Evolutionary conservation across 2,888 invertebrate species (phyloP), one percentile per base, ranked within the genome.

Genomic region (Drosophila subsilvestris): DNA sequence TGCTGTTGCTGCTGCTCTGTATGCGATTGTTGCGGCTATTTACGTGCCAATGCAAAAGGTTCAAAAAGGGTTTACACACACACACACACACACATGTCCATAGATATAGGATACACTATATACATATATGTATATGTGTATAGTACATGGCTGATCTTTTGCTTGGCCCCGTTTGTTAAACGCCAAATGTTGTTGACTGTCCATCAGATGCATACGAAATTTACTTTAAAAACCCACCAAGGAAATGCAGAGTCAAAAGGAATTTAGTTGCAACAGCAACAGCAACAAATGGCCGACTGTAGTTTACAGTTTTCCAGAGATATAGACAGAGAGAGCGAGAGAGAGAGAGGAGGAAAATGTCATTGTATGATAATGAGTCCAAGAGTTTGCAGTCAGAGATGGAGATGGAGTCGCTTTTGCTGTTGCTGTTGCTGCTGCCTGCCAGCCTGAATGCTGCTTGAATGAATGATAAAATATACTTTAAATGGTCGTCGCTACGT

Each of bases 151-250:
- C 73, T 89, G 87, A 86, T 86, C 86, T 82, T 77, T 80, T 75
- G 82, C 74, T 63, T 76, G 79, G 81, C 86, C 86, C 74, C 80
- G 71, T 77, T 86, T 86, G 73, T 59, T 73, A 55, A 25, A 42
- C 51, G 59, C 49, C 45, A 43, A 50, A 43, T 73, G 62, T 60
- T 61, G 71, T 48, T 72, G 82, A 70, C 78, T 88, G 90, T 87
- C 90, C 88, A 88, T 89, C 89, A 90, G 87, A 86, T 89, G 90
- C 88, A 90, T 87, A 88, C 79, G 69, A 89, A 89, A 89, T 85
- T 81, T 80, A 79, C 73, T 74, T 75, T 82, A 79, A 74, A 77
- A 78, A 81, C 70, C 85, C 71, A 86, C 80, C 88, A 88, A 88
- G 83, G 88, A 83, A 84, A 82, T 78, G 37, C 37, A 37, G 83